Evolutionary conservation across 1,140 invertebrate genomes (phyloP), one percentile per base, ranked within the genome.

Genomic region (Leptonema lineaticorne): DNA sequence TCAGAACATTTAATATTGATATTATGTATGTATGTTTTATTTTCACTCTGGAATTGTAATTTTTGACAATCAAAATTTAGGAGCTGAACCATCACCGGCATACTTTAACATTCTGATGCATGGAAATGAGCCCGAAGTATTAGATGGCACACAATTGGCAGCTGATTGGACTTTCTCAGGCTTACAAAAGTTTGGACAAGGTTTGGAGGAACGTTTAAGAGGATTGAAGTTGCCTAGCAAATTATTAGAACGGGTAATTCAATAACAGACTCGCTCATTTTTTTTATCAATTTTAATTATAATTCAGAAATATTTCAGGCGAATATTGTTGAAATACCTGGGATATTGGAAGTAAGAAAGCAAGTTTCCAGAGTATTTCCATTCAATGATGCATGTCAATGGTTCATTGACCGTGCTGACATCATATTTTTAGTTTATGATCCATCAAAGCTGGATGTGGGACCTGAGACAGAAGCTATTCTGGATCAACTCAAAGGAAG

Each of bases 351-450:
- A 85, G 93, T 96, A 71, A 85, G 93, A 64, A 95, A 96, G 79
- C 92, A 95, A 84, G 91, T 95, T 16, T 95, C 96, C 67, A 86
- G 95, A 48, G 85, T 94, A 30, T 97, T 97, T 78, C 93, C 94
- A 45, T 96, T 96, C 79, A 96, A 96, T 75, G 95, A 97, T 75
- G 95, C 94, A 22, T 95, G 94, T 76, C 94, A 97, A 79, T 98
- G 95, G 95, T 97, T 86, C 75, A 96, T 97, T 75, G 94, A 97
- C 78, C 86, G 95, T 68, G 94, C 94, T 9, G 95, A 97, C 79
- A 91, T 96, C 63, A 96, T 97, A 77, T 96, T 97, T 79, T 84
- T 97, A 48, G 91, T 97, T 3, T 97, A 97, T 77, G 95, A 98
- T 82, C 94, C 95, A 56, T 90, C 92, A 8, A 97, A 97, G 82